A percentile compares a stretch with the other conserved stretches of the same genome.
Evolutionary conservation across 2,113 vertebrate species (phyloP).

Genomic region (Rallus limicola): DNA sequence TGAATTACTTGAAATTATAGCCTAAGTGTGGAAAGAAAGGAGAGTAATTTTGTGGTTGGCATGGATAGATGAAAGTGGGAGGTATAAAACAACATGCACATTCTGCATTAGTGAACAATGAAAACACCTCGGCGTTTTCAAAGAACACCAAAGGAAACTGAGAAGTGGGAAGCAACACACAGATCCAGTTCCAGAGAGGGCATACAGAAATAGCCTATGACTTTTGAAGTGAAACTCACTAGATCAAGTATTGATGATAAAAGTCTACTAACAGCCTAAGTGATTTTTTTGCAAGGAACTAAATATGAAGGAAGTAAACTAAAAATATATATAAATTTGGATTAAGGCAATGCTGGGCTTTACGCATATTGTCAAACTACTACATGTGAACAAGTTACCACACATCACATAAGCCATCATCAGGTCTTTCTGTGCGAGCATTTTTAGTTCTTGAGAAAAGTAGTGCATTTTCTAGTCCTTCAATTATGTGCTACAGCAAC

Average conservation of each 20-base stretch:
- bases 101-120: not conserved
- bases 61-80: not conserved
- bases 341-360: not conserved
- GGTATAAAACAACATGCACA: not conserved
- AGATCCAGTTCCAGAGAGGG: not conserved
- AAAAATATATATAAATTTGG: not conserved
- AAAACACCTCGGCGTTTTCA: not conserved
- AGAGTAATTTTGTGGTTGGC: not conserved
- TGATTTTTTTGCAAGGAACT: not conserved
- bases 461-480: not conserved
- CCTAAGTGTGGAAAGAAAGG: not conserved
- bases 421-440: not conserved
- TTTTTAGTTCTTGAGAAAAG: not conserved
- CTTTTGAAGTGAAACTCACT: not conserved
- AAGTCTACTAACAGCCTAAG: not conserved
- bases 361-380: not conserved
- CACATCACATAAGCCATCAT: not conserved
- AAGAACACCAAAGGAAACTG: not conserved
- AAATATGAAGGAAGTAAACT: not conserved
- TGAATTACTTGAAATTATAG: slow-evolving; percentile 17
- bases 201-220: not conserved
- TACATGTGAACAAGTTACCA: not conserved
- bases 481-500: not conserved
- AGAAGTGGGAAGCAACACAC: not conserved
- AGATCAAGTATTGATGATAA: not conserved